A percentile compares a stretch with the other conserved stretches of the same genome.
Conservation (phyloP, 2,797 vertebrate species). For the Urocyon cinereoargenteus region DNA sequence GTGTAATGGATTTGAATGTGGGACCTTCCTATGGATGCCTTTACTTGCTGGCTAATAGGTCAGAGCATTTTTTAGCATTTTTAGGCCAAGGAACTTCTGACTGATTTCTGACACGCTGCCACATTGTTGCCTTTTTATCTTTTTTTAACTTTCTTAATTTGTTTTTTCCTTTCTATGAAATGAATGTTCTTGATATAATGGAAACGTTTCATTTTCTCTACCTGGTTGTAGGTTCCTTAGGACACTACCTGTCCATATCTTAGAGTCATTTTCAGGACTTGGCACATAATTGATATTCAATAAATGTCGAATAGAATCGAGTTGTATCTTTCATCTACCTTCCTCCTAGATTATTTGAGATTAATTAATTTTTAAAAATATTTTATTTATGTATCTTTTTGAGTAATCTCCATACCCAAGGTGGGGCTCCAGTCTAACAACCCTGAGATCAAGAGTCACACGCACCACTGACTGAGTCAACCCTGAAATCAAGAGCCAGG, state of each 20-base stretch:
- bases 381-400: neutral
- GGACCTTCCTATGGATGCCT: neutral
- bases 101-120: neutral
- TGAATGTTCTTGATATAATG: neutral
- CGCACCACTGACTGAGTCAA: neutral
- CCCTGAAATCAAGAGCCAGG: neutral
- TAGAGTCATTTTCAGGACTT: slow-evolving; percentile 19
- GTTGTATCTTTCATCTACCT: neutral
- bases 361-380: neutral
- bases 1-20: neutral
- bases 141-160: slow-evolving; percentile 13
- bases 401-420: neutral
- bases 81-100: neutral
- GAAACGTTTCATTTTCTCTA: slow-evolving; percentile 26
- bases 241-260: neutral
- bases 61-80: neutral
- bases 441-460: neutral
- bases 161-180: neutral
- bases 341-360: neutral
- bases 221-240: neutral
- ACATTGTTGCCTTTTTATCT: neutral
- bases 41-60: neutral
- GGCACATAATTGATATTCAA: neutral
- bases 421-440: neutral
- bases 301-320: neutral